Evolutionary conservation across 1,140 invertebrate genomes (phyloP), one percentile per base, ranked within the genome.

Genomic region (Brachionus paranguensis): DNA sequence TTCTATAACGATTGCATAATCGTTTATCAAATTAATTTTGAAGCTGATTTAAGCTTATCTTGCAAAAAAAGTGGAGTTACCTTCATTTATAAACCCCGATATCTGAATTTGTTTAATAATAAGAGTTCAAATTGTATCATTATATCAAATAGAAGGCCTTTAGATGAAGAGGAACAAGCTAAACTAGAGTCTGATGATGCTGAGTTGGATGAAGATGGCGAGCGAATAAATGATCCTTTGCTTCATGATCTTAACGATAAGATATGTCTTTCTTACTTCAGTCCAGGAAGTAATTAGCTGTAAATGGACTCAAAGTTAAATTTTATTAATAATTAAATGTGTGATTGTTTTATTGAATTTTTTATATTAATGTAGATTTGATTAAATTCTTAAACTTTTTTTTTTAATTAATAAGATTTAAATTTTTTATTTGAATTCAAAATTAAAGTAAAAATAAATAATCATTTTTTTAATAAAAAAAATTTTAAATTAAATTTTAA

Each of bases 1-100:
- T 81, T 81, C 53, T 81, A 81, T 68, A 81, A 81, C 27, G 78
- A 81, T 45, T 81, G 50, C 12, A 81, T 81, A 10, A 68, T 81
- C 4, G 53, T 60, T 12, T 68, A 81, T 27, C 53, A 81, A 20
- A 81, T 81, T 68, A 64, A 24, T 20, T 81, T 81, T n/a, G 78
- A 81, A 45, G 64, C 33, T 14, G 78, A 81, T 45, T 27, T 76
- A 2, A 68, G 53, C 17, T 47, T 81, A 47, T 81, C 53, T 0
- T 43, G 33, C 17, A 81, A 68, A 27, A 60, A 60, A 68, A 64
- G 53, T 14, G 78, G 78, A 24, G 53, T 81, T 41, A 68, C 78
- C 4, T 81, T 81, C 27, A 47, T 81, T 45, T 81, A 81, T 47
- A 81, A 81, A 47, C 78, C 78, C 27, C 41, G 78, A 60, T 81